A percentile compares a stretch with the other conserved stretches of the same genome.
Conservation (phyloP, 1,140 invertebrate genomes). For the Anagrus nilaparvatae region DNA sequence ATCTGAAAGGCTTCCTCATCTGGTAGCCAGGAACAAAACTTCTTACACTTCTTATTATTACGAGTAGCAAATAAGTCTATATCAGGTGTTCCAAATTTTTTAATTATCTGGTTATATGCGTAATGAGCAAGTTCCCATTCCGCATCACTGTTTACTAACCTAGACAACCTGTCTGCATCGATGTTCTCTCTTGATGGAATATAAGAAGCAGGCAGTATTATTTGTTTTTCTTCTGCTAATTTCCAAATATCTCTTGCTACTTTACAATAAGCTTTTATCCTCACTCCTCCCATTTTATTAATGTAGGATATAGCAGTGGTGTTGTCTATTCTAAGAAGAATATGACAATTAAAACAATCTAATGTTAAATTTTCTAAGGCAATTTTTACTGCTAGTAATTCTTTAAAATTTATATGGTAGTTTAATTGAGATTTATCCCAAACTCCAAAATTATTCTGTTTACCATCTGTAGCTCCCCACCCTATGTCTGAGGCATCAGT, state of each 20-base stretch:
- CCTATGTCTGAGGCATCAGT: conserved; percentile 20
- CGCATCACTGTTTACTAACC: neutral
- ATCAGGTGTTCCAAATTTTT: conserved; percentile 1
- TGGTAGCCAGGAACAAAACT: conserved; percentile 6
- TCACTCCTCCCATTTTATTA: no score
- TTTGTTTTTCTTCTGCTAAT: no score
- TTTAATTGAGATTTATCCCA: conserved; percentile 13
- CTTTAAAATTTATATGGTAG: conserved; percentile 15
- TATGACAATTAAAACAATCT: no score
- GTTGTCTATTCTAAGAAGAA: no score
- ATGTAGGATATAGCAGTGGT: no score
- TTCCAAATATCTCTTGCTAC: no score
- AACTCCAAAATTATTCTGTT: conserved; percentile 14
- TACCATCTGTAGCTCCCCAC: conserved; percentile 17
- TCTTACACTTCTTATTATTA: conserved; percentile 10
- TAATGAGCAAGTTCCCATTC: conserved; percentile 1
- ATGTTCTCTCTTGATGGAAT: conserved; percentile 19
- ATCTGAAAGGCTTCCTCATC: conserved; percentile 7
- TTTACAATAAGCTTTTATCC: no score
- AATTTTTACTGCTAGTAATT: neutral
- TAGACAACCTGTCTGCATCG: neutral
- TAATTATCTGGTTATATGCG: neutral
- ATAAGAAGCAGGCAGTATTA: conserved; percentile 14
- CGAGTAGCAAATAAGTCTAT: conserved; percentile 11
- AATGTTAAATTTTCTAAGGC: no score